A percentile compares a stretch with the other conserved stretches of the same genome.
These are phyloP conservation scores for Sibirionetta formosa DNA, from an alignment of 2,797 vertebrate genomes.

Conservation along the genomic window DNA sequence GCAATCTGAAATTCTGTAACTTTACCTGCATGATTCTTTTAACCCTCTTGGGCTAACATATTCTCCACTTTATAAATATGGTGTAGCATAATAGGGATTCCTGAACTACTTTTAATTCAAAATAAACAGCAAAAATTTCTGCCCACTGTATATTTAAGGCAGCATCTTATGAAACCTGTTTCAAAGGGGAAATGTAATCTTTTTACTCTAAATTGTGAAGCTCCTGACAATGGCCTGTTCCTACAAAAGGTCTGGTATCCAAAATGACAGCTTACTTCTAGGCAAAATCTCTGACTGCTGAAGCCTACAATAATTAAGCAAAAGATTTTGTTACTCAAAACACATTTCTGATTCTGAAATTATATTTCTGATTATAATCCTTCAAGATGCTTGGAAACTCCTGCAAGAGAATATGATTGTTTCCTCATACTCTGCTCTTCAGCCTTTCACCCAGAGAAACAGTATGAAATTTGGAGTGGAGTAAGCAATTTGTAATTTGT, in stretches of 20 bases:
- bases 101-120: not conserved
- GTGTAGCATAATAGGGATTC: fast-evolving
- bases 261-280: not conserved
- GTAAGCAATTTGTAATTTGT: not conserved
- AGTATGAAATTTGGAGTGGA: not conserved
- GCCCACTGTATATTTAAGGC: not conserved
- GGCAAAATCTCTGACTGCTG: not conserved
- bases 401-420: not conserved
- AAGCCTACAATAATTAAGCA: not conserved
- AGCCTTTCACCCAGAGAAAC: not conserved
- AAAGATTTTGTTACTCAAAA: not conserved
- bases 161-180: not conserved
- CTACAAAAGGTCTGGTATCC: not conserved
- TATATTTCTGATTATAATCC: not conserved
- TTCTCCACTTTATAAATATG: not conserved
- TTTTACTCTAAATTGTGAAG: not conserved
- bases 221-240: not conserved
- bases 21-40: not conserved
- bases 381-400: not conserved
- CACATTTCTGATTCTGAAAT: not conserved
- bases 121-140: not conserved
- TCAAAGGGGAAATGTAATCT: not conserved
- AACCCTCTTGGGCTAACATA: not conserved
- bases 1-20: not conserved
- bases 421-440: not conserved